Percentiles rank a stretch among this genome's conserved stretches.
phyloP scores from a whole-genome alignment of 2,888 invertebrate species.

The Argyresthia albistria region DNA sequence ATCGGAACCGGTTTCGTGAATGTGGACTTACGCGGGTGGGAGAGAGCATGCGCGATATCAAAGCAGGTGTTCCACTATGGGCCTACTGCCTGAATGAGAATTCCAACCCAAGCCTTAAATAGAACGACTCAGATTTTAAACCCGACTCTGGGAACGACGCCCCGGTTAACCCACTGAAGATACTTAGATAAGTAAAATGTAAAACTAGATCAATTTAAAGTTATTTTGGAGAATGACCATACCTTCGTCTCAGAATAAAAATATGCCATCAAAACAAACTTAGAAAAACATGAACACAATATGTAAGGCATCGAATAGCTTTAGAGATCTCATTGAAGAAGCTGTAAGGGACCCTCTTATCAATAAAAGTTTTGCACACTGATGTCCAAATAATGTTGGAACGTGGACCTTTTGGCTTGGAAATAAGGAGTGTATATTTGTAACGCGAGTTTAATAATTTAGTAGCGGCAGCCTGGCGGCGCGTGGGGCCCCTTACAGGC shows the following conservation, averaged over 20 bases:
- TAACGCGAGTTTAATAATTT: constrained; percentile 69
- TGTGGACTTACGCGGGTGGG: constrained; percentile 58
- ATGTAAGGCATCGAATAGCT: neutral
- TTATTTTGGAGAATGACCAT: too few relatives aligned
- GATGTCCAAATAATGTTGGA: neutral
- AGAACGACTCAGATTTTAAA: constrained; percentile 38
- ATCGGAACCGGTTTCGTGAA: constrained; percentile 67
- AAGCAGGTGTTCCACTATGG: constrained; percentile 63
- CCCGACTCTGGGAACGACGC: neutral
- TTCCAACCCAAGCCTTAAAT: constrained; percentile 54
- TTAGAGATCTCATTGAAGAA: neutral
- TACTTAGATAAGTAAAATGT: neutral
- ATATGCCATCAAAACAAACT: neutral
- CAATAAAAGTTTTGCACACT: neutral
- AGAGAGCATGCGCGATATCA: constrained; percentile 65
- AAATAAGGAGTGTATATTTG: constrained; percentile 26
- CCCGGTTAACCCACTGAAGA: neutral
- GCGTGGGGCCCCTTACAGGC: constrained; percentile 36
- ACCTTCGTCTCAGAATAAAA: neutral
- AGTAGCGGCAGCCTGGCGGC: constrained; percentile 34
- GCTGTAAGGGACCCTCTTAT: neutral
- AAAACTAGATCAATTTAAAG: neutral
- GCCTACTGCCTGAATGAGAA: constrained; percentile 65
- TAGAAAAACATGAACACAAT: neutral
- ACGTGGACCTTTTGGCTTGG: constrained; percentile 1